These are phyloP conservation scores for Cyphomyrus plagiostoma DNA, from an alignment of 2,113 vertebrate genomes.

Conservation along the genomic window DNA sequence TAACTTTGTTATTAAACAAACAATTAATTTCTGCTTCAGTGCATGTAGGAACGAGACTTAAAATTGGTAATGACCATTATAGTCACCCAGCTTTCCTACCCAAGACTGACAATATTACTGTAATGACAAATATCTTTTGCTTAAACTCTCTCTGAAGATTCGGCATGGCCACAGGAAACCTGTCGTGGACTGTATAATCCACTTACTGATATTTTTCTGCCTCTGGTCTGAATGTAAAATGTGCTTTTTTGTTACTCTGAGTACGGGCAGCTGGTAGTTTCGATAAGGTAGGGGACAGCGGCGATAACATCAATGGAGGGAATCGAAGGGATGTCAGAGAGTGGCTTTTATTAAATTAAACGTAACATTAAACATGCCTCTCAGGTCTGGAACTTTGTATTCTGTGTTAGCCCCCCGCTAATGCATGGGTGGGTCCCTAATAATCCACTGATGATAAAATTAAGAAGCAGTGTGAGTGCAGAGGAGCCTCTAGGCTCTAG, in stretches of 20 bases:
- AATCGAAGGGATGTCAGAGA: constrained; percentile 23
- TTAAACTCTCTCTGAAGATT: neutral
- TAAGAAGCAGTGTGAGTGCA: constrained; percentile 22
- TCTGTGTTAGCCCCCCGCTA: constrained; percentile 24
- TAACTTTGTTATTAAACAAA: neutral
- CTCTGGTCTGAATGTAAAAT: neutral
- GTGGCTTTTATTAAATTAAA: constrained; percentile 38
- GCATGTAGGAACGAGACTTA: neutral
- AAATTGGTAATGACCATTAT: neutral
- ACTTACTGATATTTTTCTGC: neutral
- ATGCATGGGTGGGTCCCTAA: constrained; percentile 29
- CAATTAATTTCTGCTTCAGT: neutral
- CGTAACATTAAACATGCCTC: constrained; percentile 17
- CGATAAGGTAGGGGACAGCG: constrained; percentile 25
- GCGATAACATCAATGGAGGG: constrained; percentile 33
- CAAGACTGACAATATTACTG: neutral
- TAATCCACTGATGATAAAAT: constrained; percentile 29
- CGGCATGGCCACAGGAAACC: neutral
- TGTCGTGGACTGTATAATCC: neutral
- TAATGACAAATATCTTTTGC: neutral
- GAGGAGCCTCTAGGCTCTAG: constrained; percentile 23
- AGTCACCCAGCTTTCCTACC: neutral
- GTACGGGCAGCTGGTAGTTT: constrained; percentile 13
- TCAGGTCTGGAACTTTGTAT: constrained; percentile 13
- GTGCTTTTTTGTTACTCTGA: neutral